Conservation (phyloP, 2,113 vertebrate species). For the Pteronura brasiliensis region DNA sequence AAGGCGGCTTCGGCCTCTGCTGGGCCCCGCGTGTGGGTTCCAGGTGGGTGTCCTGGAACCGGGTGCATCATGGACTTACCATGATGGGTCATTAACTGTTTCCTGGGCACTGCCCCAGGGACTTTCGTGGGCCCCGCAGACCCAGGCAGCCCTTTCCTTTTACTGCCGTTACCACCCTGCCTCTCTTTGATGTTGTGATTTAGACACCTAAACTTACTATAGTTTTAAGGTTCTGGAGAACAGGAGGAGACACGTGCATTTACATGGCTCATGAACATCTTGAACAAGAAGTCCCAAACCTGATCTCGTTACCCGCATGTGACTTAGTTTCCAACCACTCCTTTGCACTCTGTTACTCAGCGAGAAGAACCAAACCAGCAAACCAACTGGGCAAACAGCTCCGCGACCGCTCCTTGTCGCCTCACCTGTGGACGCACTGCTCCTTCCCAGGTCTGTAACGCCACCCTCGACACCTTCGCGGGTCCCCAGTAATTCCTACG, state of each 20-base stretch:
- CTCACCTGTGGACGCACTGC: rapidly evolving
- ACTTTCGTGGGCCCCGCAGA: not conserved
- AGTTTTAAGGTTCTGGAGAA: not conserved
- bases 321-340: not conserved
- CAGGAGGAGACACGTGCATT: not conserved
- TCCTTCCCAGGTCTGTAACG: not conserved
- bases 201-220: not conserved
- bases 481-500: not conserved
- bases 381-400: rapidly evolving
- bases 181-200: too few species aligned
- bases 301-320: not conserved
- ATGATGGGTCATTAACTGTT: not conserved
- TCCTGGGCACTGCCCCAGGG: not conserved
- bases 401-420: rapidly evolving
- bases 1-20: not conserved
- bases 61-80: not conserved
- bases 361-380: not conserved
- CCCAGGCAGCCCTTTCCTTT: too few species aligned
- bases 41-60: not conserved
- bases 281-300: not conserved
- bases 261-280: not conserved
- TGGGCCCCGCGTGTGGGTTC: too few species aligned
- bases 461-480: too few species aligned
- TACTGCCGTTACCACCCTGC: not conserved
- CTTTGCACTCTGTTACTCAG: not conserved